These are phyloP conservation scores for Pemphredon lugubris DNA, from an alignment of 2,888 invertebrate genomes.

Conservation along the genomic window DNA sequence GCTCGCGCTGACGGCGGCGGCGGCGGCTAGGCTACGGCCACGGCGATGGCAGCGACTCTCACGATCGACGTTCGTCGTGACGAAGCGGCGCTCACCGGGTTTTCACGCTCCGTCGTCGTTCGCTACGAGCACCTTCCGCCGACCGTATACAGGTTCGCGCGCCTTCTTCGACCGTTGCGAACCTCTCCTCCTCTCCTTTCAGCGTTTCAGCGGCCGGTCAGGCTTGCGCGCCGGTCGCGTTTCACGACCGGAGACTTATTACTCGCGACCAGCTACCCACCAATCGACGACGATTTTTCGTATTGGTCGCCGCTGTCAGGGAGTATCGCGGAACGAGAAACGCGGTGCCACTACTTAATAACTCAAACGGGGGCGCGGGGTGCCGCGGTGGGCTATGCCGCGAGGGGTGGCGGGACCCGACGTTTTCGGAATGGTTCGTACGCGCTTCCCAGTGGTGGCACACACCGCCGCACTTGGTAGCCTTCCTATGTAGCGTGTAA, in stretches of 20 bases:
- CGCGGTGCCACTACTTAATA: constrained; percentile 62
- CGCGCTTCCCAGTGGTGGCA: constrained; percentile 45
- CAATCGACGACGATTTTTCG: constrained; percentile 34
- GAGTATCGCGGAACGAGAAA: constrained; percentile 47
- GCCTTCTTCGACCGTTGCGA: background rate
- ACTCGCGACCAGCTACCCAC: background rate
- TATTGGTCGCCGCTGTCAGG: constrained; percentile 45
- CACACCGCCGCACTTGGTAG: constrained; percentile 55
- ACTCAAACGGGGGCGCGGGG: constrained; percentile 52
- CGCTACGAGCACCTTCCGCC: constrained; percentile 39
- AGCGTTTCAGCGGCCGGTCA: constrained; percentile 25
- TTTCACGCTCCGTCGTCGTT: constrained; percentile 34
- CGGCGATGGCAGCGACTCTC: constrained; percentile 49
- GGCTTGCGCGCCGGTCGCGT: constrained; percentile 34
- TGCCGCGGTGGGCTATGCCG: constrained; percentile 40
- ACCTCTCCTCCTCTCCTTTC: constrained; percentile 19
- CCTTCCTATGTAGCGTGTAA: constrained; percentile 48
- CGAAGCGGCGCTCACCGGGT: constrained; percentile 38
- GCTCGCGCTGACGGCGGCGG: constrained; percentile 37
- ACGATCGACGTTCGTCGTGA: constrained; percentile 39
- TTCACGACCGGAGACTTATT: no score
- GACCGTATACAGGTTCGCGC: constrained; percentile 18
- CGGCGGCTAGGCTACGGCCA: constrained; percentile 45
- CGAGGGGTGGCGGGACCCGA: constrained; percentile 60
- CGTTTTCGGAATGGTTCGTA: constrained; percentile 76